Evolutionary conservation across 2,888 invertebrate genomes (phyloP).

Genomic region (Mycalesis mineus): DNA sequence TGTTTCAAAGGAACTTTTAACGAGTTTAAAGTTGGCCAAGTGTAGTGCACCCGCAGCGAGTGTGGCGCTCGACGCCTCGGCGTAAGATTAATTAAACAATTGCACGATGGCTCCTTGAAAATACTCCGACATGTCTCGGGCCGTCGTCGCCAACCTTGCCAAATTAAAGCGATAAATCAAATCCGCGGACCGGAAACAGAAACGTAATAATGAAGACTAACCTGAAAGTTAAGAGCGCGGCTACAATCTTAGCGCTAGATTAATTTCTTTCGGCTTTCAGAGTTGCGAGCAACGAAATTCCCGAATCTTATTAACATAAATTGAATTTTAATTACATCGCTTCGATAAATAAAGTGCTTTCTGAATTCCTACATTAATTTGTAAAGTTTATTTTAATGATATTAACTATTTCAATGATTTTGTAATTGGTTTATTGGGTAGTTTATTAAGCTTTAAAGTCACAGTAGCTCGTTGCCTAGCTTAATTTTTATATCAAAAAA

Average conservation of each 20-base stretch:
- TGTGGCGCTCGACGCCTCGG: conserved; percentile 57
- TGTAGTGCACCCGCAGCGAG: conserved; percentile 65
- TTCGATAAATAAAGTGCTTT: conserved; percentile 6
- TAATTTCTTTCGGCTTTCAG: conserved; percentile 43
- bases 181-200: conserved; percentile 69
- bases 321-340: conserved; percentile 8
- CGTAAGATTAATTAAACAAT: conserved; percentile 78
- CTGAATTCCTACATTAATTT: not conserved
- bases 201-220: conserved; percentile 70
- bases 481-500: no score
- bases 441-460: no score
- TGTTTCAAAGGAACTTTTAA: conserved; percentile 77
- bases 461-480: no score
- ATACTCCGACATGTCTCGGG: conserved; percentile 77
- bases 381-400: not conserved
- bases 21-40: conserved; percentile 76
- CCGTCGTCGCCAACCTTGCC: conserved; percentile 76
- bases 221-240: conserved; percentile 45
- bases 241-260: conserved; percentile 45
- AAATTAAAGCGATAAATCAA: conserved; percentile 78
- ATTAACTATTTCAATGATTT: no score
- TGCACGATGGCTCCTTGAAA: conserved; percentile 76
- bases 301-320: conserved; percentile 13
- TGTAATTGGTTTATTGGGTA: no score
- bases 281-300: conserved; percentile 5